Base-by-base conservation (phyloP, 2,113 vertebrate genomes). In the Archocentrus centrarchus region DNA sequence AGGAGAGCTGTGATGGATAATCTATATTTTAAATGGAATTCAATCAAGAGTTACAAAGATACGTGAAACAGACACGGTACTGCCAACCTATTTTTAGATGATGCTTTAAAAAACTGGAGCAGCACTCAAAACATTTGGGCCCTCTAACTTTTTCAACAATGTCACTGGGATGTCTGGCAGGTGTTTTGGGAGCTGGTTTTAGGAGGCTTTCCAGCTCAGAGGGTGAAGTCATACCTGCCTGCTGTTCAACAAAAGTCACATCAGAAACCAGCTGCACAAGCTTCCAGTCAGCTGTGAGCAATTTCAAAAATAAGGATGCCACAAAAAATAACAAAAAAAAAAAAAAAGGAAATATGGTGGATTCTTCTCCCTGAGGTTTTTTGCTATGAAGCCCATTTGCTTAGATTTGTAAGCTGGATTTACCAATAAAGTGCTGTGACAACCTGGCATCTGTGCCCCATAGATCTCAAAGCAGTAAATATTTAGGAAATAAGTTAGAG, bases 171-270 rank as follows among this genome's bases (percentile, higher is more conserved):
- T 59, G 9, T 37, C 35, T 32, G 35, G 20, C 86, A 87, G 80
- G 47, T 82, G 75, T 90, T 82, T 39, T 76, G 59, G 68, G 61
- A 44, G 80, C 44, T 22, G 55, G 22, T 73, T 85, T 81, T 37
- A 62, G 75, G 50, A 22, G n/a, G 89, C 47, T 73, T 73, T 73
- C 66, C 66, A 73, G 53, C 32, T 73, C 41, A 83, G n/a, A 66
- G 9, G 39, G 37, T 14, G 58, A 88, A 30, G 63, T 47, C 77
- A 27, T 53, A 88, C 80, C 58, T 83, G 59, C 84, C 73, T 50
- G 32, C 86, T 84, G 85, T 73, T 87, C 11, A 44, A 77, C 41
- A 80, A 62, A 81, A 86, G 73, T 58, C 62, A 59, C 80, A 87
- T 79, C 60, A 84, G 58, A 79, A 83, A 58, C n/a, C 37, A 61